These are phyloP conservation scores for Coenobita brevimanus DNA, from an alignment of 1,140 invertebrate species.

Conservation along the genomic window DNA sequence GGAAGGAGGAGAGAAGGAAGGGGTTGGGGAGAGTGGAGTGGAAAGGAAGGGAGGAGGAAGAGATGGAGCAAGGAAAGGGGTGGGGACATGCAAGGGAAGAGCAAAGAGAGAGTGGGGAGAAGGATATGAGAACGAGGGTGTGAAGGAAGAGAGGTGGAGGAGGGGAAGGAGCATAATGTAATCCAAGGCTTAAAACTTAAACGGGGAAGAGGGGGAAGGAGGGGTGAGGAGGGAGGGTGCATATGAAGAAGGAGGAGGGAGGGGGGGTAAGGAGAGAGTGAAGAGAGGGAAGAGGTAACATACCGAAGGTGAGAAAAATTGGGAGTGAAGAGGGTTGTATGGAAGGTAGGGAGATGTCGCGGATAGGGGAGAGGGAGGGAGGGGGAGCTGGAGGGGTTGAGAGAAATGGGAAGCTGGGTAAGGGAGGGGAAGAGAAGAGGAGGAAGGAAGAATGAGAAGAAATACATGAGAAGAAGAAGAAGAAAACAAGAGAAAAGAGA, in stretches of 20 bases:
- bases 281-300: background rate
- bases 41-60: background rate
- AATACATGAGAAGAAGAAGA: too few species aligned
- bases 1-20: background rate
- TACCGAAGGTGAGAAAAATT: background rate
- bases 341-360: background rate
- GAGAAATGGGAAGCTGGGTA: background rate
- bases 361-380: background rate
- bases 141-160: background rate
- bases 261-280: background rate
- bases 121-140: background rate
- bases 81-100: background rate
- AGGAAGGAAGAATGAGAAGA: background rate
- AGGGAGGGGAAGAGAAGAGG: background rate
- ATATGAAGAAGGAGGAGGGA: background rate
- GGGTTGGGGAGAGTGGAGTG: background rate
- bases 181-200: background rate
- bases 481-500: too few species aligned
- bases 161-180: conserved; percentile 7
- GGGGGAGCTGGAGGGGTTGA: background rate
- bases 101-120: background rate
- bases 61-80: background rate
- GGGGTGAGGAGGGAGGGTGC: background rate
- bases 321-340: background rate
- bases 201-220: background rate